Conservation (phyloP, 2,888 invertebrate species). For the Dexiosoma caninum region DNA sequence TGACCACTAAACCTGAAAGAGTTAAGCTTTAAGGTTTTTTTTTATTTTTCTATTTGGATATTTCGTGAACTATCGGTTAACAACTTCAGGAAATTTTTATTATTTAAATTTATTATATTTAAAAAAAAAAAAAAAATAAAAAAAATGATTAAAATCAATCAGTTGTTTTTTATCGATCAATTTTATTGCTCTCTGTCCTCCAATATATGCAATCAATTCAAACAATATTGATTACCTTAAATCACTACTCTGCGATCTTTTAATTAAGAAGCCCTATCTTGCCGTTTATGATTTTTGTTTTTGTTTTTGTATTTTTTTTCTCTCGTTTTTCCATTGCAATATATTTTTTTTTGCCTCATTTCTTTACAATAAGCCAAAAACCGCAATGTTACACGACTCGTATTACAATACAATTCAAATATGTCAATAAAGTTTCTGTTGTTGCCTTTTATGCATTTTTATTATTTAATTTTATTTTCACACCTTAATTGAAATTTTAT, state of each 20-base stretch:
- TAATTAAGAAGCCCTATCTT: conserved; percentile 62
- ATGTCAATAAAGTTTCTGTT: conserved; percentile 35
- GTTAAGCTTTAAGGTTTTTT: no score
- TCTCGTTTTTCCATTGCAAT: not conserved
- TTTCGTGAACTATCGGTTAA: no score
- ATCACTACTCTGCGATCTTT: conserved; percentile 36
- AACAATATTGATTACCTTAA: conserved; percentile 5
- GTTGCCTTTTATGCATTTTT: not conserved
- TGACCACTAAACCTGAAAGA: no score
- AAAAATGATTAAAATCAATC: no score
- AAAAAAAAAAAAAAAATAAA: no score
- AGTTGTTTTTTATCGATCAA: no score
- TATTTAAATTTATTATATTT: no score
- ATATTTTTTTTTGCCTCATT: not conserved
- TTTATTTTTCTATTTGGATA: no score
- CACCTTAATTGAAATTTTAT: conserved; percentile 64
- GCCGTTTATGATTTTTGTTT: conserved; percentile 10
- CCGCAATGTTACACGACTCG: conserved; percentile 57
- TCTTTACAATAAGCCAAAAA: conserved; percentile 38
- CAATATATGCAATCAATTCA: not conserved
- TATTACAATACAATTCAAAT: conserved; percentile 52
- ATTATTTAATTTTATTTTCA: conserved; percentile 58
- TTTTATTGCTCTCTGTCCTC: not conserved
- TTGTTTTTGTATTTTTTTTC: not conserved
- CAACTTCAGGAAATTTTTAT: no score